A percentile compares a stretch with the other conserved stretches of the same genome.
These are phyloP conservation scores for Bryconaethiops microstoma DNA, from an alignment of 2,797 vertebrate species.

Conservation along the genomic window DNA sequence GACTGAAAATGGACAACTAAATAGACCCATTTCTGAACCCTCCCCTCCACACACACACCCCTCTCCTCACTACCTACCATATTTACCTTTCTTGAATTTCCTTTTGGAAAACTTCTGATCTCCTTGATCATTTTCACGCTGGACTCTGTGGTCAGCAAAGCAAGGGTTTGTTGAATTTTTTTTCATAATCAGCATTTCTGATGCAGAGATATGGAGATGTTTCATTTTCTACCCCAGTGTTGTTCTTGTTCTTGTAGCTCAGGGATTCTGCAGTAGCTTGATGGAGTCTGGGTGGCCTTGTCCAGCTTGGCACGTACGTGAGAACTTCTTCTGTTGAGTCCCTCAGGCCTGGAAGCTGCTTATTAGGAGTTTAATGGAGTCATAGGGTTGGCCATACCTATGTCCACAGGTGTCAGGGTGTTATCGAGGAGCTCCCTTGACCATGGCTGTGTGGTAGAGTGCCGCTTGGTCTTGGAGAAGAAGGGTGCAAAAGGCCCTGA, in stretches of 20 bases:
- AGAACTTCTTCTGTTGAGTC: slow-evolving; percentile 9
- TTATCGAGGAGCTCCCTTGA: slow-evolving; percentile 37
- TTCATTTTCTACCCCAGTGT: background rate
- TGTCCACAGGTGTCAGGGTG: slow-evolving; percentile 56
- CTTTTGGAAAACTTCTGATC: background rate
- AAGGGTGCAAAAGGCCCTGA: slow-evolving; percentile 70
- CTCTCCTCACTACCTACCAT: too few relatives aligned
- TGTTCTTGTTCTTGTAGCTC: background rate
- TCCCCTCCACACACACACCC: too few relatives aligned
- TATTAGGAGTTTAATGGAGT: slow-evolving; percentile 23
- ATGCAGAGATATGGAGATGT: background rate
- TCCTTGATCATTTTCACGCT: background rate
- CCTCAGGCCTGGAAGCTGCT: slow-evolving; percentile 20
- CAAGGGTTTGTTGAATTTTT: background rate
- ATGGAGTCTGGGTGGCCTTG: slow-evolving; percentile 21
- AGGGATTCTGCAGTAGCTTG: background rate
- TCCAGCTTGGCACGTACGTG: slow-evolving; percentile 39
- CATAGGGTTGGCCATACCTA: slow-evolving; percentile 41
- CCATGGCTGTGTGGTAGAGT: slow-evolving; percentile 54
- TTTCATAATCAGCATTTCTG: background rate
- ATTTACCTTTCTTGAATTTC: background rate
- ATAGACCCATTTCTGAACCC: background rate
- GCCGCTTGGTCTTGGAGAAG: slow-evolving; percentile 58
- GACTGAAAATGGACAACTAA: slow-evolving; percentile 61
- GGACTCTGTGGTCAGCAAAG: background rate